A percentile compares a stretch with the other conserved stretches of the same genome.
These are phyloP conservation scores for Ametastegia equiseti DNA, from an alignment of 2,888 invertebrate genomes.

Conservation along the genomic window DNA sequence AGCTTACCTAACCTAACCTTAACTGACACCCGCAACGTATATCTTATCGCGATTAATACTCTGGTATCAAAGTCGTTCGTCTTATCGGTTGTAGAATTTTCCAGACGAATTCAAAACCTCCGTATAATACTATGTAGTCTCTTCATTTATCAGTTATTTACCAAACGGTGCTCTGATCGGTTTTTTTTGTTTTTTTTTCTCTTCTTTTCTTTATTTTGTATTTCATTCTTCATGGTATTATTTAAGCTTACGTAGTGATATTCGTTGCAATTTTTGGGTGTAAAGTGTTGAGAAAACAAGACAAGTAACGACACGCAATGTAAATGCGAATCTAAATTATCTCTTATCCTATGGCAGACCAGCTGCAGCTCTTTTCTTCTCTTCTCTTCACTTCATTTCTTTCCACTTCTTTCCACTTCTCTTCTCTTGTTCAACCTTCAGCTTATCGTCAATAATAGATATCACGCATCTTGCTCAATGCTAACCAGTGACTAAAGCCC, in stretches of 20 bases:
- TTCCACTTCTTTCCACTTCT: too few relatives aligned
- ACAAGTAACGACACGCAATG: too few relatives aligned
- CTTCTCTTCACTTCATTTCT: too few relatives aligned
- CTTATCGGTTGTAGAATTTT: not conserved
- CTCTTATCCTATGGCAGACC: slow-evolving; percentile 8
- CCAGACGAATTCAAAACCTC: not conserved
- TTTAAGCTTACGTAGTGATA: too few relatives aligned
- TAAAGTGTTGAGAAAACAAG: too few relatives aligned
- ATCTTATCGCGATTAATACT: not conserved
- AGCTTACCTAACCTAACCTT: not conserved
- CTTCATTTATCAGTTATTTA: too few relatives aligned
- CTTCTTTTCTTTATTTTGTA: too few relatives aligned
- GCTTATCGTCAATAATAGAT: slow-evolving; percentile 32
- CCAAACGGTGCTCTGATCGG: too few relatives aligned
- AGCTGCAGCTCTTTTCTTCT: not conserved
- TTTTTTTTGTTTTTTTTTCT: too few relatives aligned
- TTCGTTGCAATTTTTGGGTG: too few relatives aligned
- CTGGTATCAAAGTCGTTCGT: not conserved
- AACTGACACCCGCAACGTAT: not conserved
- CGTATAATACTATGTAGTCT: too few relatives aligned
- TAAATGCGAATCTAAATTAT: not conserved
- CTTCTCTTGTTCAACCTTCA: slow-evolving; percentile 14
- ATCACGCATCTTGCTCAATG: slow-evolving; percentile 7
- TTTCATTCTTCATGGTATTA: too few relatives aligned
- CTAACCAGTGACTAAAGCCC: not conserved